A percentile compares a stretch with the other conserved stretches of the same genome.
Evolutionary conservation across 2,888 invertebrate genomes (phyloP).

Genomic region (Ophraella communa): DNA sequence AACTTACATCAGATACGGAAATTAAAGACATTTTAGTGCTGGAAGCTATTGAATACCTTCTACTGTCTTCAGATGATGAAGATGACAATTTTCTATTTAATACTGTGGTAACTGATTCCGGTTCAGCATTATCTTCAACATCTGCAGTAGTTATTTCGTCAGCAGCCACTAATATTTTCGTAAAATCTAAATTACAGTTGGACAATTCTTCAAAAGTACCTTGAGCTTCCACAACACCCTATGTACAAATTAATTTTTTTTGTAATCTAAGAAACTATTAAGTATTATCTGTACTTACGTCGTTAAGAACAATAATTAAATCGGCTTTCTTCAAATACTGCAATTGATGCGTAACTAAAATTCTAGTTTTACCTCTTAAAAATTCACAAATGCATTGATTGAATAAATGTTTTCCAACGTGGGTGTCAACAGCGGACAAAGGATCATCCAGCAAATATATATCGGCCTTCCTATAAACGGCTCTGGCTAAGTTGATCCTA

Average conservation of each 20-base stretch:
- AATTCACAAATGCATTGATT: slow-evolving; percentile 73
- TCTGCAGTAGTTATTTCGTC: slow-evolving; percentile 10
- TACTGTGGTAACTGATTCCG: not conserved
- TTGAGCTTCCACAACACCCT: slow-evolving; percentile 59
- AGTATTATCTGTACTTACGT: slow-evolving; percentile 64
- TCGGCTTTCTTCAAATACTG: slow-evolving; percentile 68
- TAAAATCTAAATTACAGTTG: slow-evolving; percentile 35
- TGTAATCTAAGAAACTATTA: not conserved
- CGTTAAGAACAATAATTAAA: slow-evolving; percentile 67
- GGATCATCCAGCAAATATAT: slow-evolving; percentile 89
- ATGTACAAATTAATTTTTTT: slow-evolving; percentile 38
- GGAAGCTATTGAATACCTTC: not conserved
- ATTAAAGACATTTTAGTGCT: not conserved
- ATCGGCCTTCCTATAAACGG: slow-evolving; percentile 81
- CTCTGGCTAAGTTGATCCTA: slow-evolving; percentile 82
- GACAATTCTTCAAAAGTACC: slow-evolving; percentile 58
- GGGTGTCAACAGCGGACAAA: slow-evolving; percentile 84
- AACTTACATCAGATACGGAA: not conserved
- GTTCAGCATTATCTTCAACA: not conserved
- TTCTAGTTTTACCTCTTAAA: slow-evolving; percentile 69
- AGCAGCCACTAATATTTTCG: slow-evolving; percentile 10
- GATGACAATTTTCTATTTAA: not conserved
- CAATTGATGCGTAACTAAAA: slow-evolving; percentile 76
- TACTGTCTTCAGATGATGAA: not conserved
- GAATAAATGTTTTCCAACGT: slow-evolving; percentile 84